Conservation (phyloP, 1,140 invertebrate species). For the Meloidogyne chitwoodi region DNA sequence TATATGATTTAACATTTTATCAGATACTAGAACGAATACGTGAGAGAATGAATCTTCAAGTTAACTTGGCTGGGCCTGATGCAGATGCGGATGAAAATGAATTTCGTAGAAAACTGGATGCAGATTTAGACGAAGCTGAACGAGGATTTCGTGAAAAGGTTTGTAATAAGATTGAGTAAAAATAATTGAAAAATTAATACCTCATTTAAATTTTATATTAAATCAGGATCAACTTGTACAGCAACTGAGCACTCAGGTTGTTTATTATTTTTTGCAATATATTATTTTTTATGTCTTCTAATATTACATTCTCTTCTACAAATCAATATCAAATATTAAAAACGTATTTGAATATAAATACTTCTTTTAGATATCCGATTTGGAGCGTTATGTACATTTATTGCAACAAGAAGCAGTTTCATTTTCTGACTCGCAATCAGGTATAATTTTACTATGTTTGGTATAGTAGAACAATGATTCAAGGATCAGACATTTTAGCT, state of each 20-base stretch:
- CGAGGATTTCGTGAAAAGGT: constrained; percentile 66
- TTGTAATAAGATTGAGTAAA: constrained; percentile 19
- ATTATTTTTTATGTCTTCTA: no score
- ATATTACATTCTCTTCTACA: no score
- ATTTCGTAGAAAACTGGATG: constrained; percentile 68
- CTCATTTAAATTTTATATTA: background rate
- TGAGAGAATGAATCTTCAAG: constrained; percentile 72
- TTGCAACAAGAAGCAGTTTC: constrained; percentile 71
- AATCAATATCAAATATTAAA: no score
- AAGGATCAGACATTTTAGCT: no score
- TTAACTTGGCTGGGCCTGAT: constrained; percentile 65
- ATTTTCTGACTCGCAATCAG: background rate
- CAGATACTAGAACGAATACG: constrained; percentile 74
- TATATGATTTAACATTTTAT: background rate
- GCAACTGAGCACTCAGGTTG: constrained; percentile 74
- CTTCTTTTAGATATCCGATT: constrained; percentile 79
- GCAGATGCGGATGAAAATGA: background rate
- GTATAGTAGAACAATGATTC: no score
- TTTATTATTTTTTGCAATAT: no score
- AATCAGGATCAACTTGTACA: constrained; percentile 83
- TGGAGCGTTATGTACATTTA: constrained; percentile 93
- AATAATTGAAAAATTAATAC: background rate
- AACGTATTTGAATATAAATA: no score
- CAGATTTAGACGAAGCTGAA: constrained; percentile 71
- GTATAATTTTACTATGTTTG: no score